Conservation (phyloP, 2,797 vertebrate genomes). For the Lateolabrax maculatus region DNA sequence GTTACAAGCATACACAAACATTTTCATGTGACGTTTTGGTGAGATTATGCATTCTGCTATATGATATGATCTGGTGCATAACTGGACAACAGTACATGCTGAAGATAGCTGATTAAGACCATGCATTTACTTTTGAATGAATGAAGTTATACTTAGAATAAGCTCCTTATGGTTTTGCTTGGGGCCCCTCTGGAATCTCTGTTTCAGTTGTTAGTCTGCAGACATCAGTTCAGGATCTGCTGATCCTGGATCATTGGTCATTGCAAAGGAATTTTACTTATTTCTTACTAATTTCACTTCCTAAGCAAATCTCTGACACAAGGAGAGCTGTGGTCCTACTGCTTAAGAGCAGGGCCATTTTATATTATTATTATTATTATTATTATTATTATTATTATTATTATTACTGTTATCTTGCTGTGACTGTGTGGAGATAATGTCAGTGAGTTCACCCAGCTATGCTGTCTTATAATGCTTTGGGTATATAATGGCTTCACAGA, state of each 20-base stretch:
- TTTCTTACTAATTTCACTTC: constrained; percentile 25
- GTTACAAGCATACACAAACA: not conserved
- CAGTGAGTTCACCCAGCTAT: not conserved
- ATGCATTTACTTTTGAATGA: constrained; percentile 37
- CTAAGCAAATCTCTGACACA: constrained; percentile 19
- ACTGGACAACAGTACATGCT: not conserved
- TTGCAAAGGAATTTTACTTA: constrained; percentile 69
- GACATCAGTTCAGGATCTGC: constrained; percentile 34
- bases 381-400: not conserved
- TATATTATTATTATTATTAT: not conserved
- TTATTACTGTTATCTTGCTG: constrained; percentile 4
- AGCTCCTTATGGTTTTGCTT: constrained; percentile 53
- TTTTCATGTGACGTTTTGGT: not conserved
- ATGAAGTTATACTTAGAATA: constrained; percentile 43
- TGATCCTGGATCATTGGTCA: constrained; percentile 65
- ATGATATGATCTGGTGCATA: not conserved
- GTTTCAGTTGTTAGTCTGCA: constrained; percentile 37
- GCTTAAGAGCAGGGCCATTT: constrained; percentile 10
- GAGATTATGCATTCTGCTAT: not conserved
- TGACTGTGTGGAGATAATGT: constrained; percentile 4
- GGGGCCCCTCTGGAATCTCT: constrained; percentile 49
- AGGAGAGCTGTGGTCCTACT: constrained; percentile 2
- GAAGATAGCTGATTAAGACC: constrained; percentile 7
- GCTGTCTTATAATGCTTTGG: constrained; percentile 12
- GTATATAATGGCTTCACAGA: constrained; percentile 19